These are phyloP conservation scores for Tinamus guttatus DNA, from an alignment of 2,113 vertebrate species.

Conservation along the genomic window DNA sequence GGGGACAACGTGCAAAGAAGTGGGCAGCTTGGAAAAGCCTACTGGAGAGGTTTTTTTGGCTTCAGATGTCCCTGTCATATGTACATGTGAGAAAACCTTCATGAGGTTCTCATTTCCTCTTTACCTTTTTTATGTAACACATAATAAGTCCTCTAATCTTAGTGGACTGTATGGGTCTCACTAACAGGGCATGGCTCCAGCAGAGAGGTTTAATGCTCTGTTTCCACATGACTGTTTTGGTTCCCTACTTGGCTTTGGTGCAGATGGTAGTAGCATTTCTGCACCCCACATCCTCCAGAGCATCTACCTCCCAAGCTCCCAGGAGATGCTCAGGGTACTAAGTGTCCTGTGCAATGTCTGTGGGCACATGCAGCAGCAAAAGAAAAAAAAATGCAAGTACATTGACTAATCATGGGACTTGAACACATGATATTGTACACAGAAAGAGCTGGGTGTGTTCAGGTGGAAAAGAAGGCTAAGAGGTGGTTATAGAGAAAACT, in stretches of 20 bases:
- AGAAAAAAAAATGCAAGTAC: neutral
- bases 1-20: neutral
- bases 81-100: constrained; percentile 44
- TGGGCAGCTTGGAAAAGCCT: neutral
- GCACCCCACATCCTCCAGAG: neutral
- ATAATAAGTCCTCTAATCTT: constrained; percentile 70
- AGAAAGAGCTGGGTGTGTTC: neutral
- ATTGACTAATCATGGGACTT: neutral
- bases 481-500: accelerated
- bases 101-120: constrained; percentile 72
- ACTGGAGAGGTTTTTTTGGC: constrained; percentile 8
- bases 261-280: neutral
- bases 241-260: neutral
- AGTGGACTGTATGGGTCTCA: constrained; percentile 49
- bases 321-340: accelerated
- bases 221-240: neutral
- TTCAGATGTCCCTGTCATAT: constrained; percentile 58
- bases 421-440: neutral
- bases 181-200: constrained; percentile 19
- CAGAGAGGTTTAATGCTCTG: constrained; percentile 2
- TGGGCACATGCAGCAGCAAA: neutral
- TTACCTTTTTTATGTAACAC: constrained; percentile 62
- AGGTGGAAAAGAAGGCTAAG: neutral
- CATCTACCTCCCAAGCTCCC: neutral
- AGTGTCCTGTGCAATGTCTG: accelerated